Evolutionary conservation across 1,140 invertebrate species (phyloP), one percentile per base, ranked within the genome.

Genomic region (Scaptodrosophila lebanonensis): DNA sequence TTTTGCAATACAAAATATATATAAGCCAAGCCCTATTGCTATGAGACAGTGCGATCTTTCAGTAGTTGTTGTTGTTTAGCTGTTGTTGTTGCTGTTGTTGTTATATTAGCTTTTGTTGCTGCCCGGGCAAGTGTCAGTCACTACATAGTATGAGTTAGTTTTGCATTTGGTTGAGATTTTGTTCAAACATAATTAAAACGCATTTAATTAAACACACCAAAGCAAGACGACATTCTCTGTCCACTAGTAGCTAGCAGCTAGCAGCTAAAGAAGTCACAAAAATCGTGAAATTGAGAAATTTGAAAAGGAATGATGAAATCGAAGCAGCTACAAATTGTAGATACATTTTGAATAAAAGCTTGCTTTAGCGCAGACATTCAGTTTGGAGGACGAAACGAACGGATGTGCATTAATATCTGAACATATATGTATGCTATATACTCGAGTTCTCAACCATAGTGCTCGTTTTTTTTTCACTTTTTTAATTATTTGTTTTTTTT

Each of bases 131-230:
- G n/a, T n/a, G n/a, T n/a, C n/a, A n/a, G n/a, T n/a, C n/a, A n/a
- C n/a, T n/a, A n/a, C n/a, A n/a, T n/a, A n/a, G n/a, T n/a, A 33
- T 8, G 2, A 33, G 9, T 39, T 7, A 13, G 15, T 65, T 43
- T 59, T 62, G 56, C 75, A 62, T 59, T 75, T 72, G 70, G 66
- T 75, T 75, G 75, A 83, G 75, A 82, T 82, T 73, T 25, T 25
- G 22, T 25, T 77, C 40, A 60, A 67, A 82, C 42, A 70, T 82
- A 82, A 82, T 82, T 82, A 82, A 82, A 82, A 82, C 76, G 57
- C 57, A 82, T 82, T 82, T 54, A 82, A 82, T 82, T 82, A 82
- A 82, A 63, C 61, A 82, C 75, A 82, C 75, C 75, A 82, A 82
- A 75, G 75, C 69, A 82, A 82, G 66, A 54, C 53, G 50, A 72